A percentile compares a stretch with the other conserved stretches of the same genome.
These are phyloP conservation scores for Condylostylus longicornis DNA, from an alignment of 1,140 invertebrate species.

Conservation along the genomic window DNA sequence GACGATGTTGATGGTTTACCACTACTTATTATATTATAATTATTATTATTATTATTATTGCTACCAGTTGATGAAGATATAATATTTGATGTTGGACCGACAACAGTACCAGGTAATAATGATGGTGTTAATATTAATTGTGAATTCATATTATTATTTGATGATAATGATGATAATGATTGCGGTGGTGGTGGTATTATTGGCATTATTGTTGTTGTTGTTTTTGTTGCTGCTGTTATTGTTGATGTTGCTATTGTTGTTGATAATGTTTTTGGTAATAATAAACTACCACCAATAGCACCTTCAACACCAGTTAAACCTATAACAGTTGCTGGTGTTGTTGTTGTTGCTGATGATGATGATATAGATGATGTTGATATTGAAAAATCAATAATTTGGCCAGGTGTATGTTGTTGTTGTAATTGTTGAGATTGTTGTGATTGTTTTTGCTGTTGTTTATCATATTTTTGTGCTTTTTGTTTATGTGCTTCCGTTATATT, in stretches of 20 bases:
- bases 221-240: constrained; percentile 3
- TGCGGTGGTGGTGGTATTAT: constrained; percentile 10
- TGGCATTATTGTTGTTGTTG: background rate
- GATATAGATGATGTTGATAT: background rate
- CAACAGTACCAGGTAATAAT: background rate
- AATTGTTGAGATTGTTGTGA: background rate
- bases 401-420: background rate
- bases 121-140: background rate
- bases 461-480: no score
- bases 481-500: no score
- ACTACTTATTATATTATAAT: constrained; percentile 13
- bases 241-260: constrained; percentile 1
- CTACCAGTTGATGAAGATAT: constrained; percentile 11
- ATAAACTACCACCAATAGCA: constrained; percentile 14
- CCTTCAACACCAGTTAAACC: background rate
- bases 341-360: background rate
- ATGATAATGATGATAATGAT: constrained; percentile 17
- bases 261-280: constrained; percentile 21
- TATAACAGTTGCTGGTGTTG: constrained; percentile 3
- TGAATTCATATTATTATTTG: constrained; percentile 2
- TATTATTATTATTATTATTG: constrained; percentile 7
- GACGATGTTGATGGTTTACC: constrained; percentile 7
- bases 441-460: no score
- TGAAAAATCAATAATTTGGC: no score
- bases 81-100: constrained; percentile 1